Conservation (phyloP, 2,888 invertebrate species). For the Drosophila longiperda region DNA sequence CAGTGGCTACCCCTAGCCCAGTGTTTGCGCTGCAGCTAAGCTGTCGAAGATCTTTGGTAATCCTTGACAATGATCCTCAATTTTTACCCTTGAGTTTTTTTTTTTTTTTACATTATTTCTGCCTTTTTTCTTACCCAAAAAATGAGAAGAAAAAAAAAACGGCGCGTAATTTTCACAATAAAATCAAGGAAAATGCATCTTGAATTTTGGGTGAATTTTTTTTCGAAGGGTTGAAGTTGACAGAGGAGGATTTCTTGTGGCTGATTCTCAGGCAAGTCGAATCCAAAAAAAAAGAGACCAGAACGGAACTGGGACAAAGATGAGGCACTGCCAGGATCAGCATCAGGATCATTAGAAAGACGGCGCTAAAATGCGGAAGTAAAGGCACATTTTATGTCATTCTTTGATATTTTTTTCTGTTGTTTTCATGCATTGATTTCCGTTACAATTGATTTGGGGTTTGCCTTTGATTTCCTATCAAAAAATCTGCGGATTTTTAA, state of each 20-base stretch:
- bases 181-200: slow-evolving; percentile 64
- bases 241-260: slow-evolving; percentile 69
- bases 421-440: slow-evolving; percentile 59
- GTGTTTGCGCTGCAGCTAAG: slow-evolving; percentile 66
- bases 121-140: slow-evolving; percentile 56
- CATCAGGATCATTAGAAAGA: slow-evolving; percentile 27
- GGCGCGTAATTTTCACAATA: slow-evolving; percentile 55
- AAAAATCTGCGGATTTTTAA: slow-evolving; percentile 13
- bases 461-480: slow-evolving; percentile 55
- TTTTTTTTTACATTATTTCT: slow-evolving; percentile 35
- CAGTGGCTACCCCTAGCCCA: slow-evolving; percentile 13
- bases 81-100: slow-evolving; percentile 74
- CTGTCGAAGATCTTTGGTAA: slow-evolving; percentile 75
- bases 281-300: slow-evolving; percentile 69
- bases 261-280: slow-evolving; percentile 64
- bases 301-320: slow-evolving; percentile 15
- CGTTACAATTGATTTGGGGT: slow-evolving; percentile 50
- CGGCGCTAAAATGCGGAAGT: slow-evolving; percentile 75
- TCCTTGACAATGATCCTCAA: slow-evolving; percentile 76
- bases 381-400: slow-evolving; percentile 54
- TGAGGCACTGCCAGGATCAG: slow-evolving; percentile 9
- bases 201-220: slow-evolving; percentile 41
- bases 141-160: slow-evolving; percentile 22
- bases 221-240: slow-evolving; percentile 69
- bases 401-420: slow-evolving; percentile 31